Base-by-base conservation (phyloP, 2,888 invertebrate species). In the Sceliomorpha sp. region DNA sequence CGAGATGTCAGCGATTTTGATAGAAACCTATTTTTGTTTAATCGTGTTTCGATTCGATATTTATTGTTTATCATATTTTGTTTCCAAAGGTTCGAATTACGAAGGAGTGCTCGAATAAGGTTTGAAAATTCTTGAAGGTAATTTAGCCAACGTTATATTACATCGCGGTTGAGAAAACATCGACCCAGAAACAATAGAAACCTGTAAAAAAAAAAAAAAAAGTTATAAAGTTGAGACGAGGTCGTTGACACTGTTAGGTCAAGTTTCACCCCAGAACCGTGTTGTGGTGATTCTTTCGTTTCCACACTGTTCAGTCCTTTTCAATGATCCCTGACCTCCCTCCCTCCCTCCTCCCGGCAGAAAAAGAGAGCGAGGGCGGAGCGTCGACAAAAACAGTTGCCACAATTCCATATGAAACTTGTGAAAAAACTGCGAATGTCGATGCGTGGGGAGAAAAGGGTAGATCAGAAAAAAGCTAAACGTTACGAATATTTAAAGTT, bases 291-390 rank as follows among this genome's bases (percentile, higher is more conserved):
- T 26, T 24, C 20, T 12, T 45, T 45, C 31, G 45, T 32, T 9
- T 8, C 32, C 9, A 31, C 31, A 3, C 12, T 47, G 44, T 24
- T 64, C 44, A 50, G 51, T 70, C 64, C 59, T 63, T 68, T 72
- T 74, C 72, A 73, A 77, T 76, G 75, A 77, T 72, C 73, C 74
- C 73, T 74, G 76, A 74, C 73, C 73, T 66, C 10, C 24, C 10
- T 29, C 1, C 32, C 32, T n/a, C 14, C 10, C 14, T 20, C 34
- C 15, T 45, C n/a, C 20, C 10, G 31, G 8, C 26, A 31, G 14
- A 2, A 7, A 68, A 29, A 17, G 45, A 39, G 59, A 53, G 36
- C 20, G 60, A 40, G 40, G 51, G 42, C 48, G 48, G 29, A 60
- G 66, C 68, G 58, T 47, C 53, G 62, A 63, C 71, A 79, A 78